Conservation (phyloP, 2,888 invertebrate species). For the Hydrotaea cyrtoneurina region DNA sequence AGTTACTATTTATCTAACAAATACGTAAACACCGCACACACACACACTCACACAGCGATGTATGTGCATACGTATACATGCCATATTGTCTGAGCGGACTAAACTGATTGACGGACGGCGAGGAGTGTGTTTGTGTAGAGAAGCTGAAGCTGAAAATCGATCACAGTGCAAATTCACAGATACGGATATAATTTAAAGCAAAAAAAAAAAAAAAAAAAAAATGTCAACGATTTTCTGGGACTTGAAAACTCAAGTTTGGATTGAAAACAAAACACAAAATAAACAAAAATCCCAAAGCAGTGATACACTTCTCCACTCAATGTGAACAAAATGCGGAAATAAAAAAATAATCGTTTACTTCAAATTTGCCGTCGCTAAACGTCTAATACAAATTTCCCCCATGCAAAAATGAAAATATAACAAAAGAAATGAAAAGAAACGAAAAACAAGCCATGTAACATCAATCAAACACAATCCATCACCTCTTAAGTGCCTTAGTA, state of each 20-base stretch:
- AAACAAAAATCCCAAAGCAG: neutral
- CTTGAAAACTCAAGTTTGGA: neutral
- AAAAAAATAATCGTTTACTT: constrained; percentile 1
- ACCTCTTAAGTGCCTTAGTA: constrained; percentile 27
- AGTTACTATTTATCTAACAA: constrained; percentile 46
- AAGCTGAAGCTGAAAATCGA: neutral
- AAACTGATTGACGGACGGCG: neutral
- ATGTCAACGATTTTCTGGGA: neutral
- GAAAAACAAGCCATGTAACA: constrained; percentile 28
- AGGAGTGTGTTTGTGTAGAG: neutral
- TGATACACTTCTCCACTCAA: neutral
- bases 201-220: constrained; percentile 14
- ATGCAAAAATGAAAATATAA: neutral
- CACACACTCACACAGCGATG: neutral
- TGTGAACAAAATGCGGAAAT: neutral
- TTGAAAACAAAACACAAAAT: constrained; percentile 10
- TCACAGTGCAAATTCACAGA: neutral
- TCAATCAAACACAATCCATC: neutral
- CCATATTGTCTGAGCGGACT: neutral
- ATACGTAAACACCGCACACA: constrained; percentile 8
- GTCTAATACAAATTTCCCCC: neutral
- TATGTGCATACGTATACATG: neutral
- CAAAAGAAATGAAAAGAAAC: constrained; percentile 1
- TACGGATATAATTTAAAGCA: neutral
- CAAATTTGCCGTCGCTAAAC: constrained; percentile 59